These are phyloP conservation scores for Dinoponera quadriceps DNA, from an alignment of 1,140 invertebrate species.

Conservation along the genomic window DNA sequence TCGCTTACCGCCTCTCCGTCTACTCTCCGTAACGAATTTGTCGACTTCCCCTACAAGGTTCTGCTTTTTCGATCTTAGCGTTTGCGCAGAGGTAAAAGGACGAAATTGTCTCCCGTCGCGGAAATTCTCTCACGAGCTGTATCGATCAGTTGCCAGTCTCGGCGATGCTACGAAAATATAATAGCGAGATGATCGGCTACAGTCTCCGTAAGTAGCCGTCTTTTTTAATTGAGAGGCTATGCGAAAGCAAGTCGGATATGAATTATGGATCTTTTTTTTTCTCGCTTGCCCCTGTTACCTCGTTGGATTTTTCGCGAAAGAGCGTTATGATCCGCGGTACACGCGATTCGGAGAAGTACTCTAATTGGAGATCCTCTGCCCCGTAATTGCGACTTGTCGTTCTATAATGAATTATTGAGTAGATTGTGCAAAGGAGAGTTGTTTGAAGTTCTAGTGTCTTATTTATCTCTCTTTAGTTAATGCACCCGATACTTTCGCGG, in stretches of 20 bases:
- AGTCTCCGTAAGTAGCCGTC: not conserved
- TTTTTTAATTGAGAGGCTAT: constrained; percentile 22
- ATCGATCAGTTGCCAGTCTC: constrained; percentile 3
- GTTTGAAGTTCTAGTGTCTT: constrained; percentile 50
- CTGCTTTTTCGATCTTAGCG: constrained; percentile 31
- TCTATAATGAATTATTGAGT: constrained; percentile 64
- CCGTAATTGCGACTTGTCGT: constrained; percentile 63
- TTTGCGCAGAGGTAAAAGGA: not conserved
- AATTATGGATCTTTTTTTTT: constrained; percentile 37
- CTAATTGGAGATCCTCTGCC: constrained; percentile 64
- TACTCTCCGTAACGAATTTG: constrained; percentile 36
- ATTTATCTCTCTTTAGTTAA: constrained; percentile 54
- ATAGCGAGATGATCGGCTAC: not conserved
- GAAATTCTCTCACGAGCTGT: constrained; percentile 1
- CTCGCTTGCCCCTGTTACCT: constrained; percentile 10
- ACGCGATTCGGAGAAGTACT: constrained; percentile 38
- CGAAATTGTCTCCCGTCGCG: not conserved
- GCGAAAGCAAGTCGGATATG: constrained; percentile 26
- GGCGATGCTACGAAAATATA: not conserved
- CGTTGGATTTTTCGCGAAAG: not conserved
- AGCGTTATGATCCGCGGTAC: constrained; percentile 17
- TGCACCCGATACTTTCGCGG: constrained; percentile 10
- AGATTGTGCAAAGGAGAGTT: constrained; percentile 41
- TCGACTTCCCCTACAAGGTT: constrained; percentile 38
- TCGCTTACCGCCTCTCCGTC: constrained; percentile 4